These are phyloP conservation scores for Microctonus brassicae DNA, from an alignment of 2,888 invertebrate genomes.

Conservation along the genomic window DNA sequence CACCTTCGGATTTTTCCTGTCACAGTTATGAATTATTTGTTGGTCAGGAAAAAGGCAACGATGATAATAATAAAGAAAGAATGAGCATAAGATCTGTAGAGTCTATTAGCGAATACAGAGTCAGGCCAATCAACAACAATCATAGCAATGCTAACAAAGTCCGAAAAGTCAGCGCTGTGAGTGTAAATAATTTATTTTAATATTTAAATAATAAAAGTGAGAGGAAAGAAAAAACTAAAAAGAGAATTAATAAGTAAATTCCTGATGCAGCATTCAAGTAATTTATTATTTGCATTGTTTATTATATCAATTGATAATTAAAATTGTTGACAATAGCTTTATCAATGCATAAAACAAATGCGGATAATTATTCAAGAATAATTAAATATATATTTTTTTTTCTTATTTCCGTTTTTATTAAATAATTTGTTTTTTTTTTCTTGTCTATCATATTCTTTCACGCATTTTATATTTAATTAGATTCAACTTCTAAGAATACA, in stretches of 20 bases:
- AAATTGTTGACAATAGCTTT: conserved; percentile 12
- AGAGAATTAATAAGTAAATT: neutral
- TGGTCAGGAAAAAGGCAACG: conserved; percentile 88
- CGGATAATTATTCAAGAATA: neutral
- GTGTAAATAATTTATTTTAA: conserved; percentile 45
- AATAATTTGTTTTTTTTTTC: no score
- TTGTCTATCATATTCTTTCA: neutral
- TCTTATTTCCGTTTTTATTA: no score
- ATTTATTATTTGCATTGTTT: neutral
- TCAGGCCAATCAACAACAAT: conserved; percentile 65
- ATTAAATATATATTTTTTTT: no score
- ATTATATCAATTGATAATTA: neutral
- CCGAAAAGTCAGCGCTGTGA: conserved; percentile 95
- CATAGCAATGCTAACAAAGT: conserved; percentile 75
- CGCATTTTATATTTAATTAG: neutral
- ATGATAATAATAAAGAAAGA: conserved; percentile 91
- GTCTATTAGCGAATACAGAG: conserved; percentile 87
- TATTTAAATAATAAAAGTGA: no score
- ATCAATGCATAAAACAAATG: conserved; percentile 13
- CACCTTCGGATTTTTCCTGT: conserved; percentile 92
- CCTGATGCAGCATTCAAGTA: no score
- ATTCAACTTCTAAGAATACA: neutral
- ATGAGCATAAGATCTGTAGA: conserved; percentile 92
- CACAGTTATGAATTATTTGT: conserved; percentile 94
- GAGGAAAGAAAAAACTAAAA: neutral